Evolutionary conservation across 92 coral and sea anemone genomes (phyloP).

Genomic region (Virgularia gustaviana): DNA sequence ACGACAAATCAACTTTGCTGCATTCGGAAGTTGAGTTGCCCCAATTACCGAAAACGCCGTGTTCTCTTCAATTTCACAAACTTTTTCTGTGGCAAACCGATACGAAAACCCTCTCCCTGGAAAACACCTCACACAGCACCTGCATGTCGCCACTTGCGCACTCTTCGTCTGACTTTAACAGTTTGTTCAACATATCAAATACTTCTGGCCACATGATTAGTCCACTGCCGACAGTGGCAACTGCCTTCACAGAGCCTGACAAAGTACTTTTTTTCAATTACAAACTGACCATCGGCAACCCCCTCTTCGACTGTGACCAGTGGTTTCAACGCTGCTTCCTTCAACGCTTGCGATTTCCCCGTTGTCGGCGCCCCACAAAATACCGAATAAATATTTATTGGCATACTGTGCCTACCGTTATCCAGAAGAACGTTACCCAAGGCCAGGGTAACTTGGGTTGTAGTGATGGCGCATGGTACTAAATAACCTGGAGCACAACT

Average conservation of each 20-base stretch:
- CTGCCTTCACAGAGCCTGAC: constrained; percentile 6
- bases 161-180: constrained; percentile 17
- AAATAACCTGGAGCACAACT: constrained; percentile 19
- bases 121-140: constrained; percentile 2
- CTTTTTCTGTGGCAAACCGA: too few species aligned
- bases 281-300: constrained; percentile 8
- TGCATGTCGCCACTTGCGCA: constrained; percentile 17
- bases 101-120: background rate
- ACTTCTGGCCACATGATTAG: background rate
- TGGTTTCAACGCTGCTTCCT: background rate
- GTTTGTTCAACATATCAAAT: too few species aligned
- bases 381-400: background rate
- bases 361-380: background rate
- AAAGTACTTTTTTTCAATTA: constrained; percentile 7
- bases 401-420: background rate
- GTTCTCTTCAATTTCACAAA: too few species aligned
- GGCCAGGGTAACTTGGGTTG: background rate
- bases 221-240: constrained; percentile 17
- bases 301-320: constrained; percentile 2
- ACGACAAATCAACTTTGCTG: too few species aligned
- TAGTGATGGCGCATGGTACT: constrained; percentile 7
- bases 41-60: too few species aligned
- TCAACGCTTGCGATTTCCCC: background rate
- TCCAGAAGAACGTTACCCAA: background rate
- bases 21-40: too few species aligned